Base-by-base conservation (phyloP, 2,888 invertebrate genomes). In the Linnaemya vulpina region DNA sequence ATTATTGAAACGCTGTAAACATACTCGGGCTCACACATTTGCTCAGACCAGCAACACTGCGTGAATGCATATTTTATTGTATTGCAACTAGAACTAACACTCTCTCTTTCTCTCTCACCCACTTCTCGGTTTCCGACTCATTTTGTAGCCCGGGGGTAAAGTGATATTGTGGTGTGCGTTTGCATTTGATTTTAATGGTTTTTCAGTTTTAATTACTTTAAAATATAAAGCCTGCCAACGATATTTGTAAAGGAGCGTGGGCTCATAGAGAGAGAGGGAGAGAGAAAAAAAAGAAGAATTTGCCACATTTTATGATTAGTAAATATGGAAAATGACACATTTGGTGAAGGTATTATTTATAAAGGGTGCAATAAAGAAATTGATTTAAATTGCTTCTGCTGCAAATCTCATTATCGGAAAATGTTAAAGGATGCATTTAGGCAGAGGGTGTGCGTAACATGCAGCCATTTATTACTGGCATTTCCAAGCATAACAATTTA, bases 131-230 rank as follows among this genome's bases (percentile, higher is more conserved):
- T 68, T 38, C 38, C 46, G 65, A 51, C 62, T 49, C 30, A 67
- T 43, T 58, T 55, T 62, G 35, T 71, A 55, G 78, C 55, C 65
- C 63, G 71, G n/a, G 25, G 40, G 68, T 65, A 65, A 51, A 71
- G 20, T 65, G 76, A 60, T 83, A 83, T 63, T 71, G 62, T 53
- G 51, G 53, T 58, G 10, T 67, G 49, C n/a, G 20, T 63, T 78
- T 85, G 78, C 67, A 80, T 74, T 80, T 74, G 80, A 80, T 79
- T 85, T 82, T 85, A 85, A 85, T 85, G 75, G 82, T 65, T 79
- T 82, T 85, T 85, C 85, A 79, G 71, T 85, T 85, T 85, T 85
- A 85, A 85, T 85, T 85, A 83, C 83, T 83, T 83, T 83, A 65
- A 76, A 83, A 77, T 83, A 65, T 83, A 77, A 83, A 51, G 62